Percentiles rank a stretch among this genome's conserved stretches.
Conservation (phyloP, 2,797 vertebrate genomes). For the Rhinatrema bivittatum region DNA sequence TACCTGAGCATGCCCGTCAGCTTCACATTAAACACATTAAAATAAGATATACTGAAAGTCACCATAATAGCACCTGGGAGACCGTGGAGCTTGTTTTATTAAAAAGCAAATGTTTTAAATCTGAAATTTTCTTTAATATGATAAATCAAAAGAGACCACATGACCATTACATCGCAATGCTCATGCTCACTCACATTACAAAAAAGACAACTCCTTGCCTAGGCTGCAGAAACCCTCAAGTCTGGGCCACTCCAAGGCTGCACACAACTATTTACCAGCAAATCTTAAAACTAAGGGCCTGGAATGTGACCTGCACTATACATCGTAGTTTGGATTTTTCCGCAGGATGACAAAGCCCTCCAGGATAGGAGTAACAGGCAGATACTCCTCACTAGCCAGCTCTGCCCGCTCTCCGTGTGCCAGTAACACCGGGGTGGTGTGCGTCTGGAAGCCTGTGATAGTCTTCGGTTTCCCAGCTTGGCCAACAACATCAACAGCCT, state of each 20-base stretch:
- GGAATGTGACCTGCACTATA: constrained; percentile 67
- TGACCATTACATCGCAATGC: constrained; percentile 17
- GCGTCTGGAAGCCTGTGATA: constrained; percentile 97
- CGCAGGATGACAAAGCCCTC: constrained; percentile 95
- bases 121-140: too few relatives aligned
- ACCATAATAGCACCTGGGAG: too few relatives aligned
- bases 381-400: constrained; percentile 89
- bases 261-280: too few relatives aligned
- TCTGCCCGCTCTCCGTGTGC: constrained; percentile 92
- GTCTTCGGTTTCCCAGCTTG: constrained; percentile 97
- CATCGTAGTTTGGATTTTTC: constrained; percentile 93
- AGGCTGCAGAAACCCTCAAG: constrained; percentile 2
- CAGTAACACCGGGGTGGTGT: constrained; percentile 90
- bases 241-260: too few relatives aligned
- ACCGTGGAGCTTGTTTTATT: too few relatives aligned
- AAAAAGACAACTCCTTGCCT: constrained; percentile 12
- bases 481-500: constrained; percentile 96
- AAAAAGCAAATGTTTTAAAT: too few relatives aligned
- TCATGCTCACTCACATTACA: constrained; percentile 35
- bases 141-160: too few relatives aligned
- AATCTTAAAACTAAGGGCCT: too few relatives aligned
- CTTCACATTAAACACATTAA: too few relatives aligned
- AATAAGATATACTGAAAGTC: too few relatives aligned
- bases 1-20: too few relatives aligned
- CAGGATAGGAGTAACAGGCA: constrained; percentile 88